Evolutionary conservation across 1,140 invertebrate species (phyloP), one percentile per base, ranked within the genome.

Genomic region (Zaprionus ghesquierei): DNA sequence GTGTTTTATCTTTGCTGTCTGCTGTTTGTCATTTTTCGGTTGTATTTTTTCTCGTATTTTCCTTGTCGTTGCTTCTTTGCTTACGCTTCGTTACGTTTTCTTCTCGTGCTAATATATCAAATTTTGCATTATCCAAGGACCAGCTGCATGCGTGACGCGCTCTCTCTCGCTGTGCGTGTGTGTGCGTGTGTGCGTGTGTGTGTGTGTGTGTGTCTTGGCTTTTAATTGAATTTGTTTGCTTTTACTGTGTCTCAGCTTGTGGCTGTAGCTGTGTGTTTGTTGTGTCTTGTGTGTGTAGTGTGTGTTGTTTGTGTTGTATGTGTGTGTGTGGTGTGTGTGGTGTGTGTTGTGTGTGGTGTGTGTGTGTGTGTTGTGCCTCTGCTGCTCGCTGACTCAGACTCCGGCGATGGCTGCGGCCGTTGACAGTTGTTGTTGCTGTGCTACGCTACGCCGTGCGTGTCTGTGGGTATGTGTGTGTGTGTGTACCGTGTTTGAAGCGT

Each of bases 1-100:
- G 53, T 51, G 58, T 56, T 62, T 81, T 74, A 69, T 66, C 73
- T 61, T 59, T 56, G 62, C 65, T 50, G n/a, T n/a, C n/a, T n/a
- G n/a, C n/a, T 70, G 51, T 31, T 64, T 75, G 33, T 50, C 66
- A 75, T 75, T 13, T 23, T 54, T 54, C n/a, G 5, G 29, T 62
- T 51, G 27, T 65, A 44, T 64, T 27, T 27, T 33, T 44, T n/a
- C n/a, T 54, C 10, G 20, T 18, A 23, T 23, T 54, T 44, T 41
- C 10, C 31, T 51, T 41, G 33, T 51, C 10, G 60, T 23, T 51
- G 18, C n/a, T 38, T 38, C 38, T 62, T 46, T 20, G 15, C 20
- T 13, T 27, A 20, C 8, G 20, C 31, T 61, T 50, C 10, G 46
- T 15, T 64, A 12, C 23, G 69, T 51, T 46, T 20, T 20, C 41